A percentile compares a stretch with the other conserved stretches of the same genome.
These are phyloP conservation scores for Pteronura brasiliensis DNA, from an alignment of 2,113 vertebrate genomes.

Conservation along the genomic window DNA sequence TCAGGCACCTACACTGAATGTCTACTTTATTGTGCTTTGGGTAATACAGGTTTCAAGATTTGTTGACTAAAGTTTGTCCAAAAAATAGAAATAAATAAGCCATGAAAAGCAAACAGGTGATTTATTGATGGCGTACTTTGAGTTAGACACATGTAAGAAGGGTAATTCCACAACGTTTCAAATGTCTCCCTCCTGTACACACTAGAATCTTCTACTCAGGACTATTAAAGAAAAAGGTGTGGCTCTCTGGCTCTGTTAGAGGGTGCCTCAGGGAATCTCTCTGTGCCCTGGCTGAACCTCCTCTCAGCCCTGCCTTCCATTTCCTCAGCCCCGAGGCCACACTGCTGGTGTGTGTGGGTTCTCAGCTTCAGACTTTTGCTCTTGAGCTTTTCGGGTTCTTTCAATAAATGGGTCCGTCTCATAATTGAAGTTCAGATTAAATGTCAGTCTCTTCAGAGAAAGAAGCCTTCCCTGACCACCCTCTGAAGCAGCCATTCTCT, in stretches of 20 bases:
- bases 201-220: background rate
- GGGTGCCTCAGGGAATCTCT: background rate
- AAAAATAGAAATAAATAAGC: background rate
- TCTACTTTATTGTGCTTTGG: background rate
- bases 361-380: too few relatives aligned
- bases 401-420: background rate
- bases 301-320: rapidly evolving
- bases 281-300: rapidly evolving
- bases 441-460: background rate
- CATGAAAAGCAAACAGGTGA: background rate
- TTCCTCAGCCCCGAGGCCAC: background rate
- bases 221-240: background rate
- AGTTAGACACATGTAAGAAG: background rate
- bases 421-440: background rate
- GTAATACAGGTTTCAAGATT: background rate
- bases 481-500: background rate
- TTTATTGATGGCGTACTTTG: background rate
- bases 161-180: background rate
- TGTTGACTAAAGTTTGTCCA: background rate
- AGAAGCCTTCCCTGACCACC: background rate
- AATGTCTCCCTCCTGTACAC: background rate
- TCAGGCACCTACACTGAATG: background rate
- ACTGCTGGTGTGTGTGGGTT: background rate
- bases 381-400: too few relatives aligned
- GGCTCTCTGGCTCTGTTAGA: background rate